Conservation (phyloP, 2,113 vertebrate genomes). For the Siniperca chuatsi region DNA sequence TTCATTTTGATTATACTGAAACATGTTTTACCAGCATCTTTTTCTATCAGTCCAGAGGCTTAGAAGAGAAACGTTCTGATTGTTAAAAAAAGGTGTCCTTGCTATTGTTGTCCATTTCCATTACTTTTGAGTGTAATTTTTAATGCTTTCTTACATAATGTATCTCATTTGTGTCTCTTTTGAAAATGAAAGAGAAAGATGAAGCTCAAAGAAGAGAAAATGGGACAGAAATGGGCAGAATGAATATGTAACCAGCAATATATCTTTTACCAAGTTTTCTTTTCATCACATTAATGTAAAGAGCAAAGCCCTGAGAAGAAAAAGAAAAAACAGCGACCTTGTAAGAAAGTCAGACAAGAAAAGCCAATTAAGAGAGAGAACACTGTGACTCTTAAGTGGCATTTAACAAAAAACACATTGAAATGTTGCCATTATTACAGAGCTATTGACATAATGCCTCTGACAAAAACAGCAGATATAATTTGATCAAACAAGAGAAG, state of each 20-base stretch:
- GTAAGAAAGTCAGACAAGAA: neutral
- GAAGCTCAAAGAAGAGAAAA: neutral
- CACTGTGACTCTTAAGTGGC: neutral
- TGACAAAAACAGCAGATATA: neutral
- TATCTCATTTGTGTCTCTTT: neutral
- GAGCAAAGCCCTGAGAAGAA: neutral
- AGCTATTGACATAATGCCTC: neutral
- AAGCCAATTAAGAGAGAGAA: neutral
- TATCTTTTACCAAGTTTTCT: neutral
- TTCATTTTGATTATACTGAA: neutral
- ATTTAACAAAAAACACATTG: neutral
- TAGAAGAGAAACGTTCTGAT: neutral
- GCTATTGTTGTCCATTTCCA: neutral
- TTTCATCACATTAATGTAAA: constrained; percentile 9
- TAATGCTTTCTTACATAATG: neutral
- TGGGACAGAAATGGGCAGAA: neutral
- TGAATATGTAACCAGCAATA: neutral
- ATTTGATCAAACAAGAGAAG: neutral
- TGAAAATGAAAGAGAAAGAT: neutral
- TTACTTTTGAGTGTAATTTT: neutral
- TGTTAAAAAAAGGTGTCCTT: neutral
- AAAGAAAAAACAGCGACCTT: neutral
- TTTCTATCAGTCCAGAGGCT: neutral
- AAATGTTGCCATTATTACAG: neutral
- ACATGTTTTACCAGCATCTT: neutral